Base-by-base conservation (phyloP, 2,113 vertebrate species). In the Egretta garzetta region DNA sequence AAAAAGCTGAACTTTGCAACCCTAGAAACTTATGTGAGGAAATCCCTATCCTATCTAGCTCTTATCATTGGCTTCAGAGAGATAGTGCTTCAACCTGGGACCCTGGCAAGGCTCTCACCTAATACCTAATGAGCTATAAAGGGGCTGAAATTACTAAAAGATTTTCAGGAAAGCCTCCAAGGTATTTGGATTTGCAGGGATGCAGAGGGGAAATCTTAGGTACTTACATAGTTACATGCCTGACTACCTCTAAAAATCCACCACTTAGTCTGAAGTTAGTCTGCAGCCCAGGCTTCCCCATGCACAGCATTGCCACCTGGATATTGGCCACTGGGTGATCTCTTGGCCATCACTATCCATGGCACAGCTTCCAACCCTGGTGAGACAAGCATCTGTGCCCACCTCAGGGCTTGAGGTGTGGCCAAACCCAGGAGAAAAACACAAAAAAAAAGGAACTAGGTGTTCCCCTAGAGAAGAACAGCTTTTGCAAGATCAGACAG, bases 121-220 rank as follows among this genome's bases (percentile, higher is more conserved):
- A 70, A 32, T 6, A 13, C 7, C 24, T 87, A 71, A 53, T 0
- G 2, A 80, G 27, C 10, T 71, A 66, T 55, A 60, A 80, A 62
- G 9, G 37, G 14, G 28, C 64, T 85, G 79, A 94, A 93, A 92
- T 47, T 66, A 28, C 41, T 7, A 18, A 88, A 91, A 83, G 47
- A 56, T 71, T 91, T 95, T 89, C 49, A 89, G 77, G 87, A 93
- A 95, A 90, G 13, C 32, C 64, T 90, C 67, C 4, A 66, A 93
- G 41, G 23, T 86, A 74, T 63, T 82, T 80, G 90, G 74, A 89
- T 94, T 95, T 96, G 63, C 58, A 93, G 59, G 24, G 41, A 49
- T 74, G 68, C n/a, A 74, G 70, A 90, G 41, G 70, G 71, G 63
- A 91, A 96, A 76, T 96, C 72, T 80, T 79, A 64, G 41, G 26